phyloP scores from a whole-genome alignment of 2,888 invertebrate species.

The Polymixis lichenea region DNA sequence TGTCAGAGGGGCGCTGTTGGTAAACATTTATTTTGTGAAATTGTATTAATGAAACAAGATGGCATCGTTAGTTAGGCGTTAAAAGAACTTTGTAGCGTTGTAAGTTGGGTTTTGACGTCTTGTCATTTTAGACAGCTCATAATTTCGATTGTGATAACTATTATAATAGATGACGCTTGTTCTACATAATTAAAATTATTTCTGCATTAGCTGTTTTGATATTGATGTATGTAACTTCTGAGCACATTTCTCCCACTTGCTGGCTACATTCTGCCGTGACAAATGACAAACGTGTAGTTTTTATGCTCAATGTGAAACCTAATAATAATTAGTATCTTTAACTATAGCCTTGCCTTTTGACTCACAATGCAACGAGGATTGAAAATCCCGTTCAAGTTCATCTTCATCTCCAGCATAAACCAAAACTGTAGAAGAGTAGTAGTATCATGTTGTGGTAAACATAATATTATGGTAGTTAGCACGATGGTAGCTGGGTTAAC shows the following conservation, averaged over 20 bases:
- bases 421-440: neutral
- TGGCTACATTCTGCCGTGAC: neutral
- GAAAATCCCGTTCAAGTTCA: neutral
- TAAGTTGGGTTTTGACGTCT: neutral
- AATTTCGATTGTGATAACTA: neutral
- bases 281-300: neutral
- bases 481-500: too few species aligned
- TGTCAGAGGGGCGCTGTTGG: neutral
- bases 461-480: too few species aligned
- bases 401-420: neutral
- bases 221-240: neutral
- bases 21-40: neutral
- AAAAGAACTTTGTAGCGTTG: neutral
- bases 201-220: neutral
- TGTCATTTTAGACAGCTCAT: neutral
- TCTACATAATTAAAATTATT: neutral
- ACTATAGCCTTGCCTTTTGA: neutral
- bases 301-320: neutral
- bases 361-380: neutral
- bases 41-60: neutral
- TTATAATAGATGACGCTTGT: neutral
- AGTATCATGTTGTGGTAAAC: too few species aligned
- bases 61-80: neutral
- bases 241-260: neutral
- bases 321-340: neutral